Evolutionary conservation across 2,888 invertebrate species (phyloP).

Genomic region (Ectemnius cavifrons): DNA sequence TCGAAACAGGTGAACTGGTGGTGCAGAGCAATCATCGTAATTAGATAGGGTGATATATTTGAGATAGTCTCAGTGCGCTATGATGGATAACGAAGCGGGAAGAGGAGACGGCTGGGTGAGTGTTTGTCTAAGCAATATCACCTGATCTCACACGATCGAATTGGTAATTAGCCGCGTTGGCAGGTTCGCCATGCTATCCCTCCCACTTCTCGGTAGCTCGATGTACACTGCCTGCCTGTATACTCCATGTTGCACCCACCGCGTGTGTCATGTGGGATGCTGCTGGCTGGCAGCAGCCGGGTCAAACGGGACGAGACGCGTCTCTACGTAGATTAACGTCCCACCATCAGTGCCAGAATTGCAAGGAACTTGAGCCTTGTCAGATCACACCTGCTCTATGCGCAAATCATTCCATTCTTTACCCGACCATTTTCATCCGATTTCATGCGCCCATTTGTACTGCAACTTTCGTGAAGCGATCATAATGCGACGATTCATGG

Average conservation of each 20-base stretch:
- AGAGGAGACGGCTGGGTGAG: not conserved
- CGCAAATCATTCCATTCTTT: too few relatives aligned
- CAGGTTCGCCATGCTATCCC: conserved; percentile 50
- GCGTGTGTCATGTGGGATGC: conserved; percentile 36
- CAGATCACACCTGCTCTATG: too few relatives aligned
- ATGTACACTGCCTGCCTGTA: too few relatives aligned
- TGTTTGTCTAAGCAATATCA: conserved; percentile 32
- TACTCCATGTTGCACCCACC: too few relatives aligned
- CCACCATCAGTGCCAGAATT: conserved; percentile 9
- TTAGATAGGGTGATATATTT: not conserved
- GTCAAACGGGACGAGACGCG: conserved; percentile 38
- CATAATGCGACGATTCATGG: too few relatives aligned
- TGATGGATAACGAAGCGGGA: not conserved
- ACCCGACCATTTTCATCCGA: too few relatives aligned
- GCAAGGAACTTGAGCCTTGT: conserved; percentile 13
- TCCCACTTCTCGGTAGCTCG: conserved; percentile 7
- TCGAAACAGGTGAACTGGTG: not conserved
- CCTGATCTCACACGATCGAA: conserved; percentile 47
- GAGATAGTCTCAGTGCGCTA: not conserved
- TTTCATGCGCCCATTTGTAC: too few relatives aligned
- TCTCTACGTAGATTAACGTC: conserved; percentile 49
- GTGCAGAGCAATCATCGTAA: not conserved
- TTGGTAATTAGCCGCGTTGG: conserved; percentile 57
- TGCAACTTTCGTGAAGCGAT: too few relatives aligned
- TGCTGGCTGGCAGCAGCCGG: conserved; percentile 34